These are phyloP conservation scores for Acanthornis magna DNA, from an alignment of 2,797 vertebrate species.

Conservation along the genomic window DNA sequence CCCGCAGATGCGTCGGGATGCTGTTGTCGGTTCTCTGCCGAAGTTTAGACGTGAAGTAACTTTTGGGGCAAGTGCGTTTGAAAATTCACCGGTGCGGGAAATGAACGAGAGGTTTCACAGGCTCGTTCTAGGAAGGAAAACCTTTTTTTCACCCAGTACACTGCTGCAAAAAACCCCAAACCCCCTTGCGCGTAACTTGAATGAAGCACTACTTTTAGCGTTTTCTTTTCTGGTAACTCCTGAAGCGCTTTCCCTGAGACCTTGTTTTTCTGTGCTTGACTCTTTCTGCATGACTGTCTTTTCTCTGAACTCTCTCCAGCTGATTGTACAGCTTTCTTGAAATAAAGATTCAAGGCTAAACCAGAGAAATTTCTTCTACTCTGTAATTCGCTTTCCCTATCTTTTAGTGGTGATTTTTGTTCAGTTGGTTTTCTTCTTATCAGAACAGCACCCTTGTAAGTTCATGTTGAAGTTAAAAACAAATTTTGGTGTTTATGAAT, in stretches of 20 bases:
- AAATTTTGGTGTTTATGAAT: not conserved
- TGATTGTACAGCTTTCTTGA: not conserved
- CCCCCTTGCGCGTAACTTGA: accelerated
- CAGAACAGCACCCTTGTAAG: not conserved
- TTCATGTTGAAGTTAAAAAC: not conserved
- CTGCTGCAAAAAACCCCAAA: not conserved
- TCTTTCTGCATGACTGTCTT: not conserved
- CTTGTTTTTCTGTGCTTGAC: not conserved
- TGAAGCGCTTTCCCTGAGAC: not conserved
- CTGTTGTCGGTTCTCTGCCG: not conserved
- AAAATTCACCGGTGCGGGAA: not conserved
- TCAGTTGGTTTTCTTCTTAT: not conserved
- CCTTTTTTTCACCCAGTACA: accelerated
- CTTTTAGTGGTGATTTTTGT: not conserved
- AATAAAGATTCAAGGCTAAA: not conserved
- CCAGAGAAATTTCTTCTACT: not conserved
- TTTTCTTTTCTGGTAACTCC: not conserved
- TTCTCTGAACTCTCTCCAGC: not conserved
- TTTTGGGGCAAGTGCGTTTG: not conserved
- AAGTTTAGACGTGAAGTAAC: not conserved
- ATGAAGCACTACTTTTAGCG: not conserved
- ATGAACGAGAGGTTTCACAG: not conserved
- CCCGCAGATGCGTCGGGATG: no score
- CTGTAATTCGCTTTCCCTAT: not conserved
- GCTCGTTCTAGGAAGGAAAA: not conserved